Evolutionary conservation across 1,140 invertebrate species (phyloP), one percentile per base, ranked within the genome.

Genomic region (Sycophila sp.): DNA sequence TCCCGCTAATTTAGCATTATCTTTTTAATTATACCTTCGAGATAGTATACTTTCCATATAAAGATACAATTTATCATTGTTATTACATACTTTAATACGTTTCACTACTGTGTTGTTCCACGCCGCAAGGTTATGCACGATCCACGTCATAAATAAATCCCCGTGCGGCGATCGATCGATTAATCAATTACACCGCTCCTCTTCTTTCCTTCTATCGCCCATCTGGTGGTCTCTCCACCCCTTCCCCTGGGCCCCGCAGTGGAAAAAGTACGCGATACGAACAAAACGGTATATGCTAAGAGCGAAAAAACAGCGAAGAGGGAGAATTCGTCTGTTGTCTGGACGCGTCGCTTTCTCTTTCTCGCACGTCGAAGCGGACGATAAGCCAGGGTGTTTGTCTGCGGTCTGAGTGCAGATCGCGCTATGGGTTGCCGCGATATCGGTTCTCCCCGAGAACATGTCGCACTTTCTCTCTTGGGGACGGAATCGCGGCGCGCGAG

Each of bases 41-140:
- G 26, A 45, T 65, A 53, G 5, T 64, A 34, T 36, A 32, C 24
- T 40, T 53, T 58, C 32, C 30, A 15, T 40, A 38, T 28, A 24
- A 53, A 69, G 45, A 60, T 69, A 60, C 28, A 40, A 69, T 51
- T 69, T 62, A 69, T 69, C 55, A 59, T 49, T 51, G 66, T 69
- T 60, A 60, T 60, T 69, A 60, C 66, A 69, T 60, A 60, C 56
- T 69, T 69, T 59, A 38, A 51, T 53, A 60, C 53, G 56, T 51
- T 53, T 60, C 38, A 69, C 66, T 47, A 53, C 45, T 60, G 30
- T 68, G 45, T 60, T 69, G 51, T 60, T 69, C 66, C 55, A 32
- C 6, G 7, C n/a, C 24, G 45, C 65, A 69, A 69, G 66, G 66
- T 69, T 60, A 69, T 60, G 28, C 36, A 59, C 19, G 26, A 2